phyloP scores from a whole-genome alignment of 2,797 vertebrate genomes.

The Oophaga sylvatica region DNA sequence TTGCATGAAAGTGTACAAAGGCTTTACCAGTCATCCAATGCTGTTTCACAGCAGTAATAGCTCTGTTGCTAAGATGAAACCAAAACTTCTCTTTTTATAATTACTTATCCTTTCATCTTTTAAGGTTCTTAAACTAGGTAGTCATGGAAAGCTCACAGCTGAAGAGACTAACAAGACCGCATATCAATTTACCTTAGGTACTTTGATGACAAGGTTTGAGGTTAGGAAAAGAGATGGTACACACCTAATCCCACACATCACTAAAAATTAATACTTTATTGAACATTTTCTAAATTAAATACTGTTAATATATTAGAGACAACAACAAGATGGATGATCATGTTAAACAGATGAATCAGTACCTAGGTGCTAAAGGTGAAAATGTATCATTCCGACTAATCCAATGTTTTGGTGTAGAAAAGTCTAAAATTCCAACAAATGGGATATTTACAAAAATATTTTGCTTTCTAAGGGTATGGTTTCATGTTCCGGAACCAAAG shows the following conservation, averaged over 20 bases:
- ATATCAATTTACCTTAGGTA: neutral
- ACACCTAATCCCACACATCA: neutral
- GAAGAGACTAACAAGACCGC: neutral
- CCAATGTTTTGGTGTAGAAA: neutral
- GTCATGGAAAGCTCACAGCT: neutral
- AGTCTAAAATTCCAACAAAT: no score
- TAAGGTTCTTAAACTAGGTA: neutral
- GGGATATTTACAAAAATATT: no score
- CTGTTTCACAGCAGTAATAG: constrained; percentile 15
- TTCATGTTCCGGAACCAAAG: no score
- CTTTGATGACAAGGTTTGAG: neutral
- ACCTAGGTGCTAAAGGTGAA: neutral
- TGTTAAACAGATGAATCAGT: neutral
- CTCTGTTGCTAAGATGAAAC: constrained; percentile 18
- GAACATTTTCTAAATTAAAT: neutral
- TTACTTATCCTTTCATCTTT: neutral
- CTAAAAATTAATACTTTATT: neutral
- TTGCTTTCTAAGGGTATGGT: no score
- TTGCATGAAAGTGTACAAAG: constrained; percentile 17
- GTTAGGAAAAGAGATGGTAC: neutral
- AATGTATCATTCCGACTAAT: neutral
- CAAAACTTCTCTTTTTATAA: constrained; percentile 8
- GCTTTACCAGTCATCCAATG: neutral
- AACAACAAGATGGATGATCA: neutral
- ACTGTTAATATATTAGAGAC: neutral